Conservation (phyloP, 2,888 invertebrate genomes). For the Timema podura region DNA sequence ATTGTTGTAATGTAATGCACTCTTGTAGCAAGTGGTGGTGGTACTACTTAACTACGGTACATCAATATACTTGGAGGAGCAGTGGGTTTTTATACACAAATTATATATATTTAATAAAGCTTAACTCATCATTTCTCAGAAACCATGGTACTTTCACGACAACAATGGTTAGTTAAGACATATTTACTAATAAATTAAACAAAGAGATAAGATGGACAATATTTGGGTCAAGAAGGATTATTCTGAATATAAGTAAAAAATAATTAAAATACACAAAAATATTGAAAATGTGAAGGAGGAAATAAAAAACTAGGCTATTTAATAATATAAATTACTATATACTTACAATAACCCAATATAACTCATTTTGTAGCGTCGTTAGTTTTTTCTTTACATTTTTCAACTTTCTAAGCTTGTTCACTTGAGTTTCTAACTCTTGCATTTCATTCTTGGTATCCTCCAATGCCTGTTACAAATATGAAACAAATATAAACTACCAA, state of each 20-base stretch:
- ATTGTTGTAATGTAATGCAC: too few relatives aligned
- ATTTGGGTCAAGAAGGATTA: neutral
- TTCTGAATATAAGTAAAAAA: neutral
- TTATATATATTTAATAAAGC: too few relatives aligned
- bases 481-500: too few relatives aligned
- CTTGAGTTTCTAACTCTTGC: conserved; percentile 51
- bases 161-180: too few relatives aligned
- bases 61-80: too few relatives aligned
- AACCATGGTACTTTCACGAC: too few relatives aligned
- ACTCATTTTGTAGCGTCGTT: conserved; percentile 52
- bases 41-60: too few relatives aligned
- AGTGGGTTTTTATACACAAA: too few relatives aligned
- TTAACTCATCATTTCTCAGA: too few relatives aligned
- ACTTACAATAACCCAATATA: conserved; percentile 52
- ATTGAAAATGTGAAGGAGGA: neutral
- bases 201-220: neutral
- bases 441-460: conserved; percentile 46
- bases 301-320: neutral
- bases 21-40: too few relatives aligned
- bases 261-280: neutral
- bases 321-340: neutral
- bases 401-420: conserved; percentile 53
- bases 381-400: conserved; percentile 50
- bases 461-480: conserved; percentile 33
- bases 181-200: neutral